Base-by-base conservation (phyloP, 2,113 vertebrate genomes). In the Orycteropus afer region DNA sequence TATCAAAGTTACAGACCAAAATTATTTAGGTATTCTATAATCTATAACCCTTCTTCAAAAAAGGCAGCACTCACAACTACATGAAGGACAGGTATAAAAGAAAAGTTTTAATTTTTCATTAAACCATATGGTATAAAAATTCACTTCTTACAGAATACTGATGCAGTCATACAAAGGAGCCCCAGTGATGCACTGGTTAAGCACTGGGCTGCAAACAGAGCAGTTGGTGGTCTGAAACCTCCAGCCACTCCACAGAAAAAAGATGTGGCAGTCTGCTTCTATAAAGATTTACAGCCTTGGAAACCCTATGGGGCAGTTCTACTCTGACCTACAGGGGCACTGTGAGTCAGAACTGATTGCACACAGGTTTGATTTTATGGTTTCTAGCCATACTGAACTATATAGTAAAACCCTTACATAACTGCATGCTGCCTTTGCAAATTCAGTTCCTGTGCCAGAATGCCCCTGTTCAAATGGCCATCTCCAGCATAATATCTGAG, bases 51-150 rank as follows among this genome's bases (percentile, higher is more conserved):
- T 86, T 53, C 67, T 93, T 88, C 87, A 8, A 90, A 90, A 86
- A 93, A 86, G 55, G 18, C 51, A 51, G 15, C 93, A 29, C 40
- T 79, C 79, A 94, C 10, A 65, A 63, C 32, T 29, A 61, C 40
- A 13, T 90, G 45, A 94, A 84, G 25, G 59, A 25, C 13, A 91
- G 4, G 47, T 47, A 77, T 42, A 17, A 89, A 93, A 94, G 83
- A 81, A 67, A 29, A 49, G 45, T 89, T 89, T 94, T 94, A 40
- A 71, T 78, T 95, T 51, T 91, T 88, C 53, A 79, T 57, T 69
- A 92, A 96, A 29, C 10, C 92, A 13, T 95, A 88, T 42, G 55
- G 8, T 90, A 3, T 61, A 76, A 91, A 88, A 93, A 84, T 59
- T 86, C 65, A 92, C 27, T 77, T 95, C 57, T 77, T 77, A 20